Evolutionary conservation across 2,888 invertebrate species (phyloP), one percentile per base, ranked within the genome.

Genomic region (Hydrotaea diabolus): DNA sequence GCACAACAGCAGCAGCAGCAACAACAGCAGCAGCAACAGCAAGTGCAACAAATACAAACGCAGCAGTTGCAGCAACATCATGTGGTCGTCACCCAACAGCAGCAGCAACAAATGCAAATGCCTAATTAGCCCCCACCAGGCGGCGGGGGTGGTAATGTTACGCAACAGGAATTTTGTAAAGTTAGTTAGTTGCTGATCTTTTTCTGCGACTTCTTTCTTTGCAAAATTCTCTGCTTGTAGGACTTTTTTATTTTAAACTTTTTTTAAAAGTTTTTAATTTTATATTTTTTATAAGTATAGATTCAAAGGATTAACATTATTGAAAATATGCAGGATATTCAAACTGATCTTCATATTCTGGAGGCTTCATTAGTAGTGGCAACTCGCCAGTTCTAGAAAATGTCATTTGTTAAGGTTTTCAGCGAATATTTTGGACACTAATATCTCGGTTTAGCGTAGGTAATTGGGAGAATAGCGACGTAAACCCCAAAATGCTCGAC

Each of bases 121-220:
- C 88, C 90, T 85, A 91, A 91, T 90, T 91, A 91, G 90, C 91
- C 91, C 87, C 87, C 85, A 85, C 85, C 85, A 82, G 82, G 85
- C 79, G 85, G 85, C 23, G 69, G 80, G 77, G 77, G 81, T 87
- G 81, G 86, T 88, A 89, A 21, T n/a, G 46, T 23, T 78, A 79
- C 82, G 66, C 85, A 85, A 74, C 85, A 90, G 89, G 91, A 91
- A 89, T 91, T 91, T 90, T 91, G 90, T 90, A 91, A 91, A 90
- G 91, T 91, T 90, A 91, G 90, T 89, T 91, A 90, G 85, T 85
- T 85, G 9, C 23, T 43, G n/a, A 11, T 23, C 46, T 23, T n/a
- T n/a, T 49, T n/a, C 49, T n/a, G 2, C 49, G 15, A 49, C 49
- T 43, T 3, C 43, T 46, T 21, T 15, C 69, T 11, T 26, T 59